Percentiles rank a stretch among this genome's conserved stretches.
Conservation (phyloP, 1,140 invertebrate species). For the Mamestra configurata region DNA sequence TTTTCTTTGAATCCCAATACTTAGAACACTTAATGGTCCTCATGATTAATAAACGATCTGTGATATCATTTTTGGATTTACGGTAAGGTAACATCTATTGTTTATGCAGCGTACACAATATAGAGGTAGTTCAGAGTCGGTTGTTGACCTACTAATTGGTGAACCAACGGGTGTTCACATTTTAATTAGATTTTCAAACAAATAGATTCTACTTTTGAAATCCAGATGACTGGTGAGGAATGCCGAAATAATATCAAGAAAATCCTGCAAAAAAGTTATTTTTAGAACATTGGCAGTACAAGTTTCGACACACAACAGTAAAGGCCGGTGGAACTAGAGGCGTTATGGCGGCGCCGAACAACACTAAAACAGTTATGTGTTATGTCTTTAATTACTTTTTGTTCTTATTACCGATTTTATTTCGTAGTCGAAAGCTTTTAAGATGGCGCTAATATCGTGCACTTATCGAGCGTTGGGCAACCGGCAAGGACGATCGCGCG, state of each 20-base stretch:
- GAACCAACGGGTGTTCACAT: neutral
- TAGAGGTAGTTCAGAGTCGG: neutral
- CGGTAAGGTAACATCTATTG: slow-evolving; percentile 1
- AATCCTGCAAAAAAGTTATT: neutral
- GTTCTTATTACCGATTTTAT: slow-evolving; percentile 67
- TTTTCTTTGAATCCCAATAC: neutral
- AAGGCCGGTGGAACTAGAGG: slow-evolving; percentile 73
- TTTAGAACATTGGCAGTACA: slow-evolving; percentile 18
- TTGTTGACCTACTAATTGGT: neutral
- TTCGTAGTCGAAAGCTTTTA: slow-evolving; percentile 73
- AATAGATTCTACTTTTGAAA: neutral
- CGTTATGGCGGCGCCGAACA: slow-evolving; percentile 47
- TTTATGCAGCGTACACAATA: neutral
- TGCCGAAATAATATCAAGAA: neutral
- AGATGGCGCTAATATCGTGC: slow-evolving; percentile 79
- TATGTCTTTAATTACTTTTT: slow-evolving; percentile 75
- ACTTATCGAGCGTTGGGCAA: slow-evolving; percentile 79
- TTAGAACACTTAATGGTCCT: too few species aligned
- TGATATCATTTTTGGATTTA: neutral
- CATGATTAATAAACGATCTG: neutral
- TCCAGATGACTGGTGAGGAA: neutral
- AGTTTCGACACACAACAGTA: slow-evolving; percentile 72
- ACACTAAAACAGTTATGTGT: slow-evolving; percentile 68
- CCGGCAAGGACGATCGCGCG: slow-evolving; percentile 76
- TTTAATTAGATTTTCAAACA: slow-evolving; percentile 1